These are phyloP conservation scores for Mus spretus DNA, from an alignment of 2,797 vertebrate genomes.

Conservation along the genomic window DNA sequence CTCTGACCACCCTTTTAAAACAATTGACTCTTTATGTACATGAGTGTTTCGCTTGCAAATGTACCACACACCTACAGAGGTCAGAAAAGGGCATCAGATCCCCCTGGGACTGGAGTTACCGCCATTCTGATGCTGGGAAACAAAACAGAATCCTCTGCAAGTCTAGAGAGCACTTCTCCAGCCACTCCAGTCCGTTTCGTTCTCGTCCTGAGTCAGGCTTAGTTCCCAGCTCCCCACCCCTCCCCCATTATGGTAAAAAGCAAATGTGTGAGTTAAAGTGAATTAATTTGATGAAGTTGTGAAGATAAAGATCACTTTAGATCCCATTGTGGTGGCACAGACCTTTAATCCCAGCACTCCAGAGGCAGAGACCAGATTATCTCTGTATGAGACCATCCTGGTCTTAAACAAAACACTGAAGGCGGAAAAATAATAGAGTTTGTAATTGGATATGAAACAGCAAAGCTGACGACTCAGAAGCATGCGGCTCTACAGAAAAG, in stretches of 20 bases:
- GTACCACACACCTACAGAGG: neutral
- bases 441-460: neutral
- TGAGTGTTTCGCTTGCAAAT: neutral
- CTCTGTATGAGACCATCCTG: neutral
- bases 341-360: neutral
- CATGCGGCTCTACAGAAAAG: neutral
- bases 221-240: no score
- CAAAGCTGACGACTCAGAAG: neutral
- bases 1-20: no score
- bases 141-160: no score
- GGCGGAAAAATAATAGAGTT: neutral
- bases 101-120: neutral
- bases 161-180: neutral
- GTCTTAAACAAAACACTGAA: neutral
- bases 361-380: neutral
- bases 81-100: neutral
- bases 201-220: neutral
- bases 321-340: no score
- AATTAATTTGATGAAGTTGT: neutral
- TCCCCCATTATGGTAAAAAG: neutral
- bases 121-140: rapidly evolving
- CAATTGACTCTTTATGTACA: neutral
- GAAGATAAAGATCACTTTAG: neutral
- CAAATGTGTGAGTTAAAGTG: neutral
- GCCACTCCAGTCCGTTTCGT: neutral